Conservation (phyloP, 2,113 vertebrate genomes). For the Microcebus lehilahytsara region DNA sequence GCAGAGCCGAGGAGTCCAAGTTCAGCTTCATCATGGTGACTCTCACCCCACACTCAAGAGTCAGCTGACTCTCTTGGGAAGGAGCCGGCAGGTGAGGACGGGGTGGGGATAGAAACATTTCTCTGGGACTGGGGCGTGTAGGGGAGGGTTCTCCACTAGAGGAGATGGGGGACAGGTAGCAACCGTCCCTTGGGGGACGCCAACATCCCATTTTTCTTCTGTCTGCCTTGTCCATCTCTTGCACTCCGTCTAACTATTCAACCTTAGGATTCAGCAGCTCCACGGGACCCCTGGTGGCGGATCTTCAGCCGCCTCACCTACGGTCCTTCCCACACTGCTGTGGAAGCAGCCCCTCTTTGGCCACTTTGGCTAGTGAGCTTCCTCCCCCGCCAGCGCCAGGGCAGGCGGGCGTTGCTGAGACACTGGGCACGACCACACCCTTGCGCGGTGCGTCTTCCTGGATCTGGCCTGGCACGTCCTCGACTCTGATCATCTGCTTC, state of each 20-base stretch:
- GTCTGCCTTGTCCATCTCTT: not conserved
- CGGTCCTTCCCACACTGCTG: not conserved
- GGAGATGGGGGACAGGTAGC: not conserved
- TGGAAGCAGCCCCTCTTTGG: no score
- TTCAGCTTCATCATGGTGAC: not conserved
- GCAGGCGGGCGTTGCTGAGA: not conserved
- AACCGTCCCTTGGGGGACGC: not conserved
- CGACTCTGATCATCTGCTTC: not conserved
- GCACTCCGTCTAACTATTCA: no score
- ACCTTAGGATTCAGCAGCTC: rapidly evolving
- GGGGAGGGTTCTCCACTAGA: not conserved
- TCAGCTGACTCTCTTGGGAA: not conserved
- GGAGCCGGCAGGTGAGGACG: rapidly evolving
- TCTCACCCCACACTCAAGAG: not conserved
- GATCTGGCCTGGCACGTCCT: not conserved
- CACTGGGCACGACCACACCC: rapidly evolving
- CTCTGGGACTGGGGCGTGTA: rapidly evolving
- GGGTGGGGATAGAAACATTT: not conserved
- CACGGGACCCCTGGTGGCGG: not conserved
- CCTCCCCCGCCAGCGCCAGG: not conserved
- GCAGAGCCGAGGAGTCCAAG: not conserved
- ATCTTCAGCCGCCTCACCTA: not conserved
- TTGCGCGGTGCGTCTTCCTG: not conserved
- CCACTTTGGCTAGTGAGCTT: not conserved
- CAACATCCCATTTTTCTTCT: rapidly evolving